Base-by-base conservation (phyloP, 2,113 vertebrate species). In the Malaclemys terrapin region DNA sequence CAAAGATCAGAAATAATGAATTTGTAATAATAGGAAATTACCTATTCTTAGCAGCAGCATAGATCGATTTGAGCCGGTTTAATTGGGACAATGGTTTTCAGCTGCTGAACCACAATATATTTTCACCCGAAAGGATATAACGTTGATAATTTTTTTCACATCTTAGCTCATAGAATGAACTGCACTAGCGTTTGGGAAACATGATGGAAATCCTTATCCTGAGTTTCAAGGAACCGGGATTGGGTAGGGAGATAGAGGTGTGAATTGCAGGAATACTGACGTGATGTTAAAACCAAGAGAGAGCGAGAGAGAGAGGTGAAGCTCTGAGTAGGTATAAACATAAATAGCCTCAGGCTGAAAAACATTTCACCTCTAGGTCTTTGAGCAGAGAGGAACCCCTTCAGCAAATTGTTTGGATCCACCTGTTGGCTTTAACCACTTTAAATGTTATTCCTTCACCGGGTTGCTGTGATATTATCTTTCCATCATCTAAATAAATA, bases 321-420 rank as follows among this genome's bases (percentile, higher is more conserved):
- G 92, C 96, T 91, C 95, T 98, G 97, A 96, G 97, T 95, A 54
- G 96, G 96, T 98, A 98, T 98, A 98, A 96, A 91, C 80, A 89
- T 86, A 93, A 99, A 99, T 95, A 99, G 97, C 98, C 98, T 89
- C 82, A 83, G 98, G 99, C 98, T 97, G 96, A 97, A 98, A 97
- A 98, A 98, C 98, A 96, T 98, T 99, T 99, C 99, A 99, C 98
- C 98, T 98, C 97, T 96, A 97, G 98, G 98, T 99, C 99, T 98
- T 94, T 94, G 98, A 98, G 98, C 98, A 93, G 95, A 98, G 53
- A 91, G 38, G 75, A 97, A 98, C 98, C 98, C 97, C 97, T 93
- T 87, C 85, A 56, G 82, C 86, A 96, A 95, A 97, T 56, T 94
- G 95, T 94, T 96, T 97, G 96, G 96, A 94, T 98, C 97, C 98